Conservation (phyloP, 2,888 invertebrate species). For the Amiota communis region DNA sequence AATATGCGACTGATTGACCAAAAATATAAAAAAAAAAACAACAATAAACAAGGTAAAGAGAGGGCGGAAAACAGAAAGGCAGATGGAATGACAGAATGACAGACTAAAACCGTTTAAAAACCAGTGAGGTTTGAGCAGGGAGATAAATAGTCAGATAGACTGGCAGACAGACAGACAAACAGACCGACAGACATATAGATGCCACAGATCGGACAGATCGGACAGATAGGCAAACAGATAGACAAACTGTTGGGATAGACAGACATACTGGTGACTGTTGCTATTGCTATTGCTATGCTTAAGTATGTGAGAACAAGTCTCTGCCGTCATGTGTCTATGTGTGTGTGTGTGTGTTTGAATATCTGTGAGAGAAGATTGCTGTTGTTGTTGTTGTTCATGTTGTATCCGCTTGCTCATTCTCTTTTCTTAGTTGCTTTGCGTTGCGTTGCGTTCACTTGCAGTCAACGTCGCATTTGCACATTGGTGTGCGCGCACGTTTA, state of each 20-base stretch:
- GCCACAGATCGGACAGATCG: background rate
- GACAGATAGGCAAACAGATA: background rate
- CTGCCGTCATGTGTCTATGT: background rate
- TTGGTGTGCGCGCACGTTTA: too few relatives aligned
- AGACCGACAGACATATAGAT: background rate
- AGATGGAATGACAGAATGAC: background rate
- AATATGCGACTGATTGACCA: background rate
- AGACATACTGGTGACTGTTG: background rate
- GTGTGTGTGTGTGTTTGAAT: constrained; percentile 24
- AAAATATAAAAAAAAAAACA: too few relatives aligned
- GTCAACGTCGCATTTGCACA: too few relatives aligned
- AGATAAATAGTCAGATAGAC: background rate
- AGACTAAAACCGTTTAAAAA: too few relatives aligned
- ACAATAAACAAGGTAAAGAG: too few relatives aligned
- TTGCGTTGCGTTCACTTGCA: constrained; percentile 6
- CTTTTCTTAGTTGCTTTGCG: background rate
- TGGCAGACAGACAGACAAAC: too few relatives aligned
- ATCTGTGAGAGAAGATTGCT: constrained; percentile 16
- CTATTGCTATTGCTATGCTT: constrained; percentile 44
- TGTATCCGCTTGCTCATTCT: constrained; percentile 41
- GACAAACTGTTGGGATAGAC: background rate
- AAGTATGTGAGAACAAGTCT: constrained; percentile 46
- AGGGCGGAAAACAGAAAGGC: background rate
- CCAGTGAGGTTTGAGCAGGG: too few relatives aligned
- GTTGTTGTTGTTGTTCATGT: too few relatives aligned